Percentiles rank a stretch among this genome's conserved stretches.
Conservation (phyloP, 2,888 invertebrate genomes). For the Venusia cambrica region DNA sequence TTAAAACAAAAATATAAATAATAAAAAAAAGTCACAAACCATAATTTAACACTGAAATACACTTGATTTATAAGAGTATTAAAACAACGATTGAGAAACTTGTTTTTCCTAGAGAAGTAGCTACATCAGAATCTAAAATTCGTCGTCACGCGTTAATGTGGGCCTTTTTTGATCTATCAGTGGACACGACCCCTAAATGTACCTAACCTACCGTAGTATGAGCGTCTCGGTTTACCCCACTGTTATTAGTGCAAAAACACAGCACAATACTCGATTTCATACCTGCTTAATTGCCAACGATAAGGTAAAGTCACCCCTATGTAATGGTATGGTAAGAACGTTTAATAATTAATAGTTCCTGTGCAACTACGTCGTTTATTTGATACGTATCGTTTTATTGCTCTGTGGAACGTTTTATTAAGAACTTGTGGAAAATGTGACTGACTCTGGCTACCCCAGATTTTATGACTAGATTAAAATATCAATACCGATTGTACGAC, state of each 20-base stretch:
- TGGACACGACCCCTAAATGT: conserved; percentile 4
- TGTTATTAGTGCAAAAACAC: conserved; percentile 72
- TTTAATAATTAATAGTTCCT: conserved; percentile 71
- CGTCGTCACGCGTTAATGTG: background rate
- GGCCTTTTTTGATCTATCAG: conserved; percentile 8
- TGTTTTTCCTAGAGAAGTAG: too few species aligned
- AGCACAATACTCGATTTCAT: conserved; percentile 68
- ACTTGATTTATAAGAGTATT: too few species aligned
- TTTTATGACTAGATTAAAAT: too few species aligned
- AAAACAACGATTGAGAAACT: too few species aligned
- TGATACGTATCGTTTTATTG: conserved; percentile 26
- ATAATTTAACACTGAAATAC: too few species aligned
- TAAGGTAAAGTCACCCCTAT: conserved; percentile 64
- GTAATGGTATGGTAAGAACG: conserved; percentile 68
- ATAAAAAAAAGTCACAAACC: too few species aligned
- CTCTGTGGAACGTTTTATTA: too few species aligned
- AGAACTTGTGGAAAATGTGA: too few species aligned
- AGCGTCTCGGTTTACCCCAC: conserved; percentile 59
- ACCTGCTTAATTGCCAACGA: conserved; percentile 74
- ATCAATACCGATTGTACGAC: too few species aligned
- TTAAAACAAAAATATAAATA: too few species aligned
- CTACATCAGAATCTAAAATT: too few species aligned
- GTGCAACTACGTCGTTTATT: conserved; percentile 51
- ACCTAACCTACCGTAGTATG: conserved; percentile 41
- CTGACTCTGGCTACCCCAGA: too few species aligned